A percentile compares a stretch with the other conserved stretches of the same genome.
phyloP scores from a whole-genome alignment of 2,888 invertebrate genomes.

The Diarsia dahlii region DNA sequence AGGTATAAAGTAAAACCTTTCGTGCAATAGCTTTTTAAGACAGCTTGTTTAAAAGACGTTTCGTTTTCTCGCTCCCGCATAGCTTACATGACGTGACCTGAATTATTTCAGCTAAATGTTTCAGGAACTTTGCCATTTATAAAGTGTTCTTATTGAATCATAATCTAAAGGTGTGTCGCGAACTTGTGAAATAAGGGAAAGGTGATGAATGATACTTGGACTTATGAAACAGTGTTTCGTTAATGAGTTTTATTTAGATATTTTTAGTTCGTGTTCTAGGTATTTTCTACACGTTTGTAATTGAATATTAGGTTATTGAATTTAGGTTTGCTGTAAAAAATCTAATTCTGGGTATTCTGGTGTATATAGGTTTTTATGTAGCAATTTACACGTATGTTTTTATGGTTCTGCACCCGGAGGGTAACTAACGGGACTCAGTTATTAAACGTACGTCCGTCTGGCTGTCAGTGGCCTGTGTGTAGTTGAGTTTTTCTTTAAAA shows the following conservation, averaged over 20 bases:
- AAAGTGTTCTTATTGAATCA: conserved; percentile 33
- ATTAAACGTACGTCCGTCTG: too few species aligned
- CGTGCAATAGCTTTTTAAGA: conserved; percentile 38
- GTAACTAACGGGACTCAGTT: too few species aligned
- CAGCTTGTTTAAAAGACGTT: conserved; percentile 50
- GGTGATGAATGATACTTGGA: neutral
- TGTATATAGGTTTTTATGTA: neutral
- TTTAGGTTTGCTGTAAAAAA: neutral
- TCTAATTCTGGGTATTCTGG: neutral
- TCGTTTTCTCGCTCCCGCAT: conserved; percentile 30
- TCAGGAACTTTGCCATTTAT: conserved; percentile 31
- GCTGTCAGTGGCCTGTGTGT: too few species aligned
- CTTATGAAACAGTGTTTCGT: neutral
- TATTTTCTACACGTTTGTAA: neutral
- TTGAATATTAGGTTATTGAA: neutral
- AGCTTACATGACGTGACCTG: conserved; percentile 52
- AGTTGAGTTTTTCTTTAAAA: too few species aligned
- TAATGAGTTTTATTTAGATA: neutral
- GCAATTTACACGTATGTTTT: neutral
- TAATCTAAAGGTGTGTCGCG: conserved; percentile 18
- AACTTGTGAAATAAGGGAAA: neutral
- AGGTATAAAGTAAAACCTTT: conserved; percentile 12
- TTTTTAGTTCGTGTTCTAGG: neutral
- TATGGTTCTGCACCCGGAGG: too few species aligned
- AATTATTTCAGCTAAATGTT: conserved; percentile 47